phyloP scores from a whole-genome alignment of 2,113 vertebrate species.

The Colossoma macropomum region DNA sequence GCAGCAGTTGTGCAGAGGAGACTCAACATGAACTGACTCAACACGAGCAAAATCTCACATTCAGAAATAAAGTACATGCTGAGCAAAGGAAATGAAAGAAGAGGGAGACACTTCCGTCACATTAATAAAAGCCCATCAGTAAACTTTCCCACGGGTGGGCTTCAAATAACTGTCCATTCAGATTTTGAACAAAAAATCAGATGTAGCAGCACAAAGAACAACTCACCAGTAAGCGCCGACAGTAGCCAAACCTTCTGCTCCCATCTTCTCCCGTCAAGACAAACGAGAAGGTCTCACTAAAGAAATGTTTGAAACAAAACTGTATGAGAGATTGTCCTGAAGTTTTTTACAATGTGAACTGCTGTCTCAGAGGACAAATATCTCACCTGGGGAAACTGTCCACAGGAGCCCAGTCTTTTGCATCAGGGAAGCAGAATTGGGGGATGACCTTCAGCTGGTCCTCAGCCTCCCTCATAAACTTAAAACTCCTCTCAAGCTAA shows the following conservation, averaged over 20 bases:
- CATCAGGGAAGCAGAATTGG: conserved; percentile 96
- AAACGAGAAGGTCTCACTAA: conserved; percentile 94
- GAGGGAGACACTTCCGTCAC: neutral
- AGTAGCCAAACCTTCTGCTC: conserved; percentile 93
- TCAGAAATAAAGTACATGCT: neutral
- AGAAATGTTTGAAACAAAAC: neutral
- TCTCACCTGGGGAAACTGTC: conserved; percentile 91
- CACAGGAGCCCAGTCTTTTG: conserved; percentile 93
- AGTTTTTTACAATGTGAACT: neutral
- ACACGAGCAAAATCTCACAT: conserved; percentile 9
- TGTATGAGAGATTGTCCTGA: neutral
- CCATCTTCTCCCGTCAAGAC: conserved; percentile 95
- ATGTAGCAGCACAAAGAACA: neutral
- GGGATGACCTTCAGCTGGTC: conserved; percentile 97
- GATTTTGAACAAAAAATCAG: neutral
- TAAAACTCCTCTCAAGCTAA: conserved; percentile 93
- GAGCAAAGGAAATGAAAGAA: conserved; percentile 1
- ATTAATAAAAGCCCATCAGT: neutral
- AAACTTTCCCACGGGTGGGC: conserved; percentile 1
- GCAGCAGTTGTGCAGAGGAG: neutral
- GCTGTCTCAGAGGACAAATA: too few species aligned
- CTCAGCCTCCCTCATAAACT: conserved; percentile 93
- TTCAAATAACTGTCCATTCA: neutral
- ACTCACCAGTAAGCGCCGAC: conserved; percentile 91
- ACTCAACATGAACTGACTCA: neutral